A percentile compares a stretch with the other conserved stretches of the same genome.
Evolutionary conservation across 2,113 vertebrate species (phyloP).

Genomic region (Pomatostomus ruficeps): DNA sequence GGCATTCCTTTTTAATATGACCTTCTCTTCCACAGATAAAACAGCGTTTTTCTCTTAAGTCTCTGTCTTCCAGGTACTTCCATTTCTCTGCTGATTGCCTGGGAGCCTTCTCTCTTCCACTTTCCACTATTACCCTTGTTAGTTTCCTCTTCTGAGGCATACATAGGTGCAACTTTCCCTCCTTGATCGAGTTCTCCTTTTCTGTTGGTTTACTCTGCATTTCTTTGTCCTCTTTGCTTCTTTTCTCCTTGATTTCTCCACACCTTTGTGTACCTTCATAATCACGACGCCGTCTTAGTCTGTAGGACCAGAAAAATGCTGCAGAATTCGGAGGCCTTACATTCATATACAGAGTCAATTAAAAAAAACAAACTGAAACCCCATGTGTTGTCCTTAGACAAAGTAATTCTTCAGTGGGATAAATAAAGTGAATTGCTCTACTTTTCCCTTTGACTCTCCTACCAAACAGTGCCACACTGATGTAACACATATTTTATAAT

Average conservation of each 20-base stretch:
- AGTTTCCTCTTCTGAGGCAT: slow-evolving; percentile 55
- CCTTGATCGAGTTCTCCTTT: slow-evolving; percentile 52
- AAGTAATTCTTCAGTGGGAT: not conserved
- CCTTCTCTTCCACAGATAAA: slow-evolving; percentile 86
- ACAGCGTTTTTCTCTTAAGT: slow-evolving; percentile 81
- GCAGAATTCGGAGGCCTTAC: not conserved
- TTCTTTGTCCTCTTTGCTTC: slow-evolving; percentile 73
- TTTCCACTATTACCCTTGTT: slow-evolving; percentile 44
- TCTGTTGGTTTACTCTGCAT: slow-evolving; percentile 56
- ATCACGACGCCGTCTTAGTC: slow-evolving; percentile 75
- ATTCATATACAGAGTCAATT: not conserved
- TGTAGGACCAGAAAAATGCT: slow-evolving; percentile 28
- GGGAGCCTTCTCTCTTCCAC: slow-evolving; percentile 65
- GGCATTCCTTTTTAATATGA: slow-evolving; percentile 92
- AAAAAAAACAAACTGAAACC: not conserved
- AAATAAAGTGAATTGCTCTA: not conserved
- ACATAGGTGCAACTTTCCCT: slow-evolving; percentile 42
- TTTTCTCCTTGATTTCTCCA: slow-evolving; percentile 69
- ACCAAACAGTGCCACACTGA: not conserved
- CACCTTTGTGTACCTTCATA: slow-evolving; percentile 71
- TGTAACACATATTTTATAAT: not conserved
- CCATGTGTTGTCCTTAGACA: not conserved
- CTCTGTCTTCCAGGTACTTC: slow-evolving; percentile 80
- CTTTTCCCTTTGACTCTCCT: not conserved
- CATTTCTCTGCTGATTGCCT: slow-evolving; percentile 76